Percentiles rank a stretch among this genome's conserved stretches.
These are phyloP conservation scores for Riparia riparia DNA, from an alignment of 2,113 vertebrate species.

Conservation along the genomic window DNA sequence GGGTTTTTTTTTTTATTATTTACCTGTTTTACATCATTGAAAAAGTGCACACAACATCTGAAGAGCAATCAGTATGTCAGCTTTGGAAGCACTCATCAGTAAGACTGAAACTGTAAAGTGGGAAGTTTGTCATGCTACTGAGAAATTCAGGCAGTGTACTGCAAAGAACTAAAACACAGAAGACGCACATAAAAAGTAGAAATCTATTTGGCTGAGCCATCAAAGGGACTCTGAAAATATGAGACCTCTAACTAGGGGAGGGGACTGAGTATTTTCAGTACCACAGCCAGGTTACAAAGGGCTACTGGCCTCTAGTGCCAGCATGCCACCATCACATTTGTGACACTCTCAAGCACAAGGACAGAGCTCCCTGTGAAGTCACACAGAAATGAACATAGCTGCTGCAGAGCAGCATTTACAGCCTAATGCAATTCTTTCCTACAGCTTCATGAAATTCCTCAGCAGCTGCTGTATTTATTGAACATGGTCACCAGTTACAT, in stretches of 20 bases:
- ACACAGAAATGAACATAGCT: neutral
- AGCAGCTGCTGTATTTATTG: neutral
- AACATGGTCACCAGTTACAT: neutral
- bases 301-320: neutral
- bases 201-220: neutral
- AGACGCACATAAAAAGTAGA: neutral
- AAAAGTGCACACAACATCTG: slow-evolving; percentile 59
- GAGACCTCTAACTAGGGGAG: neutral
- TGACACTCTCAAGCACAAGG: neutral
- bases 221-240: neutral
- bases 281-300: neutral
- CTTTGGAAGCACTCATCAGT: slow-evolving; percentile 51
- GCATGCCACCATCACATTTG: neutral
- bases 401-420: neutral
- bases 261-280: neutral
- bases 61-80: slow-evolving; percentile 51
- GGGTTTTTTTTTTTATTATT: neutral
- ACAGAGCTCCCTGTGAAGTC: neutral
- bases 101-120: slow-evolving; percentile 48
- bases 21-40: slow-evolving; percentile 49
- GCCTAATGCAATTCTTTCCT: neutral
- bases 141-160: slow-evolving; percentile 11
- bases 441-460: neutral
- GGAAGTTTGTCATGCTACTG: slow-evolving; percentile 16
- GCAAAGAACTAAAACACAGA: slow-evolving; percentile 15